Percentiles rank a stretch among this genome's conserved stretches.
Evolutionary conservation across 2,113 vertebrate genomes (phyloP).

Genomic region (Paratilapia polleni): DNA sequence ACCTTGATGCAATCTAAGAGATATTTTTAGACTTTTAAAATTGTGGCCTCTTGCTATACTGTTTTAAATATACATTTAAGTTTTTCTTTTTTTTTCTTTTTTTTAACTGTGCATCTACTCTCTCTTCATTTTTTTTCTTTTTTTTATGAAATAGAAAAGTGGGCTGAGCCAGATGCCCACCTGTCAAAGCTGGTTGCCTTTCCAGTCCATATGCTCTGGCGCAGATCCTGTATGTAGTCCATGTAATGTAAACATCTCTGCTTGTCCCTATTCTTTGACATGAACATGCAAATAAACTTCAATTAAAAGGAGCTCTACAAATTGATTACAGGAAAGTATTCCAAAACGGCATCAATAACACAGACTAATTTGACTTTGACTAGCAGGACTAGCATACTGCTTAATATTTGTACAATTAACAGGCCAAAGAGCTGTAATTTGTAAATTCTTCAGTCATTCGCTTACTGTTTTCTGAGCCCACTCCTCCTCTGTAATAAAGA

Average conservation of each 20-base stretch:
- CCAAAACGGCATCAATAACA: background rate
- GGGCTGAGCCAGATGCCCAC: background rate
- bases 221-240: fast-evolving
- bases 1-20: too few relatives aligned
- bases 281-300: background rate
- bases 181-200: background rate
- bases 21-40: too few relatives aligned
- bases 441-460: slow-evolving; percentile 33
- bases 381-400: background rate
- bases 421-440: slow-evolving; percentile 30
- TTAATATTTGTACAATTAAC: background rate
- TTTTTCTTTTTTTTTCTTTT: too few relatives aligned
- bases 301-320: background rate
- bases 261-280: background rate
- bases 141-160: too few relatives aligned
- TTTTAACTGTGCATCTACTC: too few relatives aligned
- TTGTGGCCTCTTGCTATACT: too few relatives aligned
- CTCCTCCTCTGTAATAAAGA: slow-evolving; percentile 66
- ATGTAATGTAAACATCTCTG: background rate
- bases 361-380: background rate
- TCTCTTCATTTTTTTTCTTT: too few relatives aligned
- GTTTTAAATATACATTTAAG: too few relatives aligned
- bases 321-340: background rate
- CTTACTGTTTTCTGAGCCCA: slow-evolving; percentile 24
- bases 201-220: background rate